Evolutionary conservation across 2,797 vertebrate genomes (phyloP).

Genomic region (Heterohyrax brucei): DNA sequence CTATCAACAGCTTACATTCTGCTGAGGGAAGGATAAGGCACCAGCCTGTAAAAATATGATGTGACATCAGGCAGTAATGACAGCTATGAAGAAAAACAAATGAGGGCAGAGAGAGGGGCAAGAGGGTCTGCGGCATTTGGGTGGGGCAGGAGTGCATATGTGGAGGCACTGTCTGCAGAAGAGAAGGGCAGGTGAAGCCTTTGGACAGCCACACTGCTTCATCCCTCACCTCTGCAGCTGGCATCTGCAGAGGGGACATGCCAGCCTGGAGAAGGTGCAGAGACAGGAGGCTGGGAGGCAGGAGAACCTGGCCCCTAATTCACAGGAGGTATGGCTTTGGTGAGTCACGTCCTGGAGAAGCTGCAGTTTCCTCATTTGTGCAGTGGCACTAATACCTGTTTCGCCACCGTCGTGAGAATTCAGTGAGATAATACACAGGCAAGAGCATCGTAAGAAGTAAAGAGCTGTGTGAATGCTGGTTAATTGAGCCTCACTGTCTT

Average conservation of each 20-base stretch:
- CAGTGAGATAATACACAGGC: conserved; percentile 31
- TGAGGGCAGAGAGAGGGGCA: background rate
- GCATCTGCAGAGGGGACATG: background rate
- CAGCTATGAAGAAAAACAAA: background rate
- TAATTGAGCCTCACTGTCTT: conserved; percentile 23
- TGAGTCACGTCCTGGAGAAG: conserved; percentile 74
- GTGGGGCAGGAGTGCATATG: background rate
- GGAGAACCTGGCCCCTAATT: background rate
- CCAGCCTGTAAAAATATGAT: rapidly evolving
- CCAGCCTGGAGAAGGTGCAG: background rate
- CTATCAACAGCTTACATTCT: background rate
- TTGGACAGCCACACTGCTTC: background rate
- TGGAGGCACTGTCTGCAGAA: background rate
- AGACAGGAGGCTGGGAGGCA: background rate
- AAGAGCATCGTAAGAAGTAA: conserved; percentile 56
- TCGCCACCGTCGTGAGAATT: conserved; percentile 5
- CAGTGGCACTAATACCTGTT: conserved; percentile 63
- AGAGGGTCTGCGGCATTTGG: background rate
- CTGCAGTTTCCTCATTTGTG: conserved; percentile 70
- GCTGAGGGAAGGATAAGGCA: background rate
- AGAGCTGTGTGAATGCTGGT: conserved; percentile 6
- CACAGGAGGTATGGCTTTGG: background rate
- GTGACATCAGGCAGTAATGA: background rate
- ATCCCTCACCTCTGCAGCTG: background rate
- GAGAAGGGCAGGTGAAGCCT: background rate